These are phyloP conservation scores for Distichodus sexfasciatus DNA, from an alignment of 2,797 vertebrate genomes.

Conservation along the genomic window DNA sequence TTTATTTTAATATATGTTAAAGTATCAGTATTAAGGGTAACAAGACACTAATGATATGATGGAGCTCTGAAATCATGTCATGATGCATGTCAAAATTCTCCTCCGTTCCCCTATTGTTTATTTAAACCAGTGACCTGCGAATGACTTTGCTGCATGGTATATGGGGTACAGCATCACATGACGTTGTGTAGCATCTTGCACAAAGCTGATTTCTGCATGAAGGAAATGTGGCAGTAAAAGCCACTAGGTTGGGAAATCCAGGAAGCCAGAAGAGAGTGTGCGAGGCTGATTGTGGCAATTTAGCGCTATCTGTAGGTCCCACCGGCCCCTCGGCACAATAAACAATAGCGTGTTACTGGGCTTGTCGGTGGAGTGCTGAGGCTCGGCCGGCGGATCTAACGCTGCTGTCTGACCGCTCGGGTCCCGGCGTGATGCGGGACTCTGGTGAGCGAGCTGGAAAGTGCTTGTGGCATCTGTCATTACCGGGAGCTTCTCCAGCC, in stretches of 20 bases:
- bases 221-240: slow-evolving; percentile 45
- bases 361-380: background rate
- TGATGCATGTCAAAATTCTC: no score
- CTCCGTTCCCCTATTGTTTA: no score
- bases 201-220: slow-evolving; percentile 9
- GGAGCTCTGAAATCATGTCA: no score
- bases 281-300: slow-evolving; percentile 7
- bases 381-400: slow-evolving; percentile 7
- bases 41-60: no score
- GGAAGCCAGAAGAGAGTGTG: slow-evolving; percentile 24
- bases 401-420: slow-evolving; percentile 11
- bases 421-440: background rate
- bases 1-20: no score
- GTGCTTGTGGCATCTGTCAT: slow-evolving; percentile 29
- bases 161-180: background rate
- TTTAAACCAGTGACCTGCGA: no score
- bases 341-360: slow-evolving; percentile 12
- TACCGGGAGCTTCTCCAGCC: slow-evolving; percentile 32
- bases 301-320: slow-evolving; percentile 30
- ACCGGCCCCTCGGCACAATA: slow-evolving; percentile 27
- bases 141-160: no score
- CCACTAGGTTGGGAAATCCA: slow-evolving; percentile 30
- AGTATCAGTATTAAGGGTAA: no score
- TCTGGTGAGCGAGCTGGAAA: background rate
- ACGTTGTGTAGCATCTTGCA: background rate